A percentile compares a stretch with the other conserved stretches of the same genome.
Evolutionary conservation across 1,140 invertebrate species (phyloP).

Genomic region (Philaenus spumarius): DNA sequence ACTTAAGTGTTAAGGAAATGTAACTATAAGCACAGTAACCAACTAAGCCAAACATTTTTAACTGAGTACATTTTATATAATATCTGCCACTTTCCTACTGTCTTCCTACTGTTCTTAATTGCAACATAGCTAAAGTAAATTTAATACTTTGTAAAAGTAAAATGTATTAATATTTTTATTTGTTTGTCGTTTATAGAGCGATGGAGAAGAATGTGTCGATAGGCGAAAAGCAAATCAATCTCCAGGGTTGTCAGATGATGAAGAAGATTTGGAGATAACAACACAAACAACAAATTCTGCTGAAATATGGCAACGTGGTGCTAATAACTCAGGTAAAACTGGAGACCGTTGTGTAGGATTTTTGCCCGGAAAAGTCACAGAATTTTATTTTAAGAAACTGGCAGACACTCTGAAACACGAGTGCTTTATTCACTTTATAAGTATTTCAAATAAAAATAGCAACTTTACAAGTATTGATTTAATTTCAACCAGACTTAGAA

Average conservation of each 20-base stretch:
- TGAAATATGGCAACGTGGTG: not conserved
- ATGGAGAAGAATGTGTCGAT: not conserved
- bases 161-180: not conserved
- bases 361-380: not conserved
- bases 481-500: too few species aligned
- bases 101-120: too few species aligned
- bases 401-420: too few species aligned
- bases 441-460: too few species aligned
- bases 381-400: not conserved
- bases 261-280: constrained; percentile 28
- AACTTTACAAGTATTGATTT: too few species aligned
- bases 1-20: too few species aligned
- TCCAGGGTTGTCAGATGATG: constrained; percentile 29
- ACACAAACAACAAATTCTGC: constrained; percentile 13
- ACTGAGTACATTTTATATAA: too few species aligned
- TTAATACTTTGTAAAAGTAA: not conserved
- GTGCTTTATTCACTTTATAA: too few species aligned
- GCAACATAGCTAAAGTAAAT: too few species aligned
- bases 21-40: too few species aligned
- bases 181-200: not conserved
- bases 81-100: too few species aligned
- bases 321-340: constrained; percentile 6
- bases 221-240: constrained; percentile 13
- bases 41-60: too few species aligned
- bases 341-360: not conserved